Percentiles rank a stretch among this genome's conserved stretches.
phyloP scores from a whole-genome alignment of 1,140 invertebrate genomes.

The Capitella teleta region DNA sequence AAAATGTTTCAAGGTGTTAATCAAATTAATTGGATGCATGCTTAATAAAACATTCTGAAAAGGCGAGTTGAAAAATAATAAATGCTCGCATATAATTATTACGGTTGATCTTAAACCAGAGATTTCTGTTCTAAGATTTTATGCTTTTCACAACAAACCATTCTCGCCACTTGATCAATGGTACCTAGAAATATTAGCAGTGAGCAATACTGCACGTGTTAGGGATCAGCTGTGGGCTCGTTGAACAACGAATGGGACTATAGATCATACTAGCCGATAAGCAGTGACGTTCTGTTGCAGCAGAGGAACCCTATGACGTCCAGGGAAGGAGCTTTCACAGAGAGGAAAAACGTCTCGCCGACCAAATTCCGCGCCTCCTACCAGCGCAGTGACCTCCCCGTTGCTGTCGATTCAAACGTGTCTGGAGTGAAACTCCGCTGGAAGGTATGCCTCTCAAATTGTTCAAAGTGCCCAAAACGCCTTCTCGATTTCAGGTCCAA shows the following conservation, averaged over 20 bases:
- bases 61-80: no score
- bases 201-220: no score
- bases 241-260: background rate
- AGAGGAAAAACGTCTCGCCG: conserved; percentile 15
- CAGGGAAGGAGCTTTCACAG: conserved; percentile 3
- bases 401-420: conserved; percentile 58
- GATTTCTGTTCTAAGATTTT: background rate
- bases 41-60: no score
- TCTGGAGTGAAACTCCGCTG: conserved; percentile 59
- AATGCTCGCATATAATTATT: no score
- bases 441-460: conserved; percentile 49
- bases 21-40: no score
- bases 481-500: conserved; percentile 49
- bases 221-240: no score
- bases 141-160: background rate
- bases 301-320: background rate
- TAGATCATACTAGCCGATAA: background rate
- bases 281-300: background rate
- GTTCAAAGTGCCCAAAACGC: background rate
- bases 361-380: conserved; percentile 65
- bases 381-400: conserved; percentile 64
- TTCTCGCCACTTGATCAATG: background rate
- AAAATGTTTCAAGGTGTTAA: no score
- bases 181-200: no score
- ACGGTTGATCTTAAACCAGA: no score